Base-by-base conservation (phyloP, 2,113 vertebrate species). In the Dendropsophus ebraccatus region DNA sequence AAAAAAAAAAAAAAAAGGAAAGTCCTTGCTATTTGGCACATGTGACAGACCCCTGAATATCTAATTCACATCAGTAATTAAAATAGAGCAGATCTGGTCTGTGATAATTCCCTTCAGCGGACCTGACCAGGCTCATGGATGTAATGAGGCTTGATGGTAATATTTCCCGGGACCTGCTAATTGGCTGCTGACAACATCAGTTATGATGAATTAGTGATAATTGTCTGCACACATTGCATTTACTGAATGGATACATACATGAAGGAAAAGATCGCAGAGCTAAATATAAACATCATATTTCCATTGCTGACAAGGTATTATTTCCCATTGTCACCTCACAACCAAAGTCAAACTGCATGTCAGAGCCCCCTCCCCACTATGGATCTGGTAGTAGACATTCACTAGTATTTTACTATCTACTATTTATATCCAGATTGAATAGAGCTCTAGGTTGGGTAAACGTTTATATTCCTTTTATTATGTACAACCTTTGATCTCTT, bases 141-240 rank as follows among this genome's bases (percentile, higher is more conserved):
- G 62, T 84, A 84, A 84, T 76, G 72, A 50, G 25, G 37, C 54
- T 47, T 84, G 83, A 83, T 65, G 56, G 83, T 41, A 84, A 62
- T 76, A 75, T 30, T 60, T 76, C 52, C 72, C 25, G 54, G 41
- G 45, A 23, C 52, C 8, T 65, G 19, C n/a, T 84, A 84, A 76
- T 32, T 84, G 72, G 52, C 54, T 58, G 25, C 37, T 84, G 70
- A 62, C 54, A 84, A 76, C 25, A 72, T 28, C 83, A 77, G 73
- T 84, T 84, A 84, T 60, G 74, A 60, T 60, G 60, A 76, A 76
- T 76, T 37, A 62, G 72, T 65, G 41, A 84, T 84, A 62, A 84
- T 84, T 84, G 73, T 54, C 45, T 23, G 37, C 73, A 62, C 50
- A 32, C 67, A 83, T 41, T 25, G 13, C 72, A 75, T 47, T 62